Conservation (phyloP, 2,113 vertebrate species). For the Gobius niger region DNA sequence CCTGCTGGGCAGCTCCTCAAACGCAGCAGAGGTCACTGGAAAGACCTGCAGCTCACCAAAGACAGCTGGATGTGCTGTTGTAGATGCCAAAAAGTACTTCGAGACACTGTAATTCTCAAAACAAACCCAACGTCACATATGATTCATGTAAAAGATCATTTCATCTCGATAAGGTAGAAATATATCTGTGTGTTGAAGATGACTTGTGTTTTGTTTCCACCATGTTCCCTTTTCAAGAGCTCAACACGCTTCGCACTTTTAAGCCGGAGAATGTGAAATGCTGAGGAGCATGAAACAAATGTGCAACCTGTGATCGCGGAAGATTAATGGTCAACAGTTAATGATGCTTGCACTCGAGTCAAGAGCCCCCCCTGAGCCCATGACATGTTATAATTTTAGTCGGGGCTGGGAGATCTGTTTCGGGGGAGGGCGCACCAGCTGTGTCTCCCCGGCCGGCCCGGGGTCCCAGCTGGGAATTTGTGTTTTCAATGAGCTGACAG, state of each 20-base stretch:
- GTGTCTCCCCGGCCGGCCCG: conserved; percentile 27
- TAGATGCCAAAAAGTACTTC: not conserved
- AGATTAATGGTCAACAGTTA: not conserved
- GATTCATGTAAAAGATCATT: conserved; percentile 1
- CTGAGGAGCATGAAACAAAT: too few relatives aligned
- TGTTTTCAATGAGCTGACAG: conserved; percentile 45
- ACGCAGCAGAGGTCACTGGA: not conserved
- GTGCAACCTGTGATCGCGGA: too few relatives aligned
- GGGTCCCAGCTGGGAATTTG: conserved; percentile 48
- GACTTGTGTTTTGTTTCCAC: too few relatives aligned
- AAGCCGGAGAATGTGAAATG: too few relatives aligned
- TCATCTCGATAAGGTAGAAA: conserved; percentile 12
- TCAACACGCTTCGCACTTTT: too few relatives aligned
- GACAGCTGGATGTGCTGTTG: conserved; percentile 10
- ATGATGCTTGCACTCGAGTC: conserved; percentile 9
- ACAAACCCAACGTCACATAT: conserved; percentile 12
- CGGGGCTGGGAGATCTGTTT: conserved; percentile 28
- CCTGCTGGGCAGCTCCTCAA: not conserved
- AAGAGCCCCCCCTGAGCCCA: conserved; percentile 11
- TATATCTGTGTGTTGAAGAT: conserved; percentile 29
- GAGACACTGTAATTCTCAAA: conserved; percentile 15
- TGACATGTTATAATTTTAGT: conserved; percentile 38
- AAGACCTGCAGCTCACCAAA: conserved; percentile 20
- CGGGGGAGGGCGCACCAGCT: conserved; percentile 43
- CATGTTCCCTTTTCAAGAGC: too few relatives aligned